Percentiles rank a stretch among this genome's conserved stretches.
phyloP scores from a whole-genome alignment of 2,113 vertebrate genomes.

The Gorsachius goisagi region DNA sequence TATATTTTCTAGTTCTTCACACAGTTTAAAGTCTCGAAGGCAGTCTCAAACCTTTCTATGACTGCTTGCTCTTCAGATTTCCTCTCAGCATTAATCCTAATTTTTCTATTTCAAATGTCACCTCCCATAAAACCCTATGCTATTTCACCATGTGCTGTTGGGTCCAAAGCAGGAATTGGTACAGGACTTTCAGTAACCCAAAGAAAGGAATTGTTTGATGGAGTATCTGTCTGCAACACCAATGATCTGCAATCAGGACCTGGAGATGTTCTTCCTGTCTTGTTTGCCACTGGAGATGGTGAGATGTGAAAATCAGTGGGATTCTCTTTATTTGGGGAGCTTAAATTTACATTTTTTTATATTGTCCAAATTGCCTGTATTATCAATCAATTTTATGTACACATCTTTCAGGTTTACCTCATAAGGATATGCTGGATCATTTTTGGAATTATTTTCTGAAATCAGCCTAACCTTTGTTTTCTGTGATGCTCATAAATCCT shows the following conservation, averaged over 20 bases:
- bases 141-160: neutral
- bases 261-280: neutral
- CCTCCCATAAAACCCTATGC: neutral
- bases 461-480: neutral
- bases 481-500: neutral
- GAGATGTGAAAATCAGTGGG: neutral
- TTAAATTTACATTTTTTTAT: neutral
- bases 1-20: neutral
- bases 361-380: neutral
- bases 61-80: slow-evolving; percentile 15
- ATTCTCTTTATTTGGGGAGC: neutral
- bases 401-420: neutral
- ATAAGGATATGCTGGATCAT: neutral
- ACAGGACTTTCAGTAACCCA: neutral
- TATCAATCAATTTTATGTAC: neutral
- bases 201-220: neutral
- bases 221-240: neutral
- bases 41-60: neutral
- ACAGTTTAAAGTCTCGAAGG: neutral
- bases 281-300: neutral
- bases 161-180: neutral
- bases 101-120: slow-evolving; percentile 9
- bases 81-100: neutral
- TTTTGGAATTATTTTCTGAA: neutral
- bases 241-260: neutral